Evolutionary conservation across 2,888 invertebrate genomes (phyloP).

Genomic region (Pristionchus fissidentatus): DNA sequence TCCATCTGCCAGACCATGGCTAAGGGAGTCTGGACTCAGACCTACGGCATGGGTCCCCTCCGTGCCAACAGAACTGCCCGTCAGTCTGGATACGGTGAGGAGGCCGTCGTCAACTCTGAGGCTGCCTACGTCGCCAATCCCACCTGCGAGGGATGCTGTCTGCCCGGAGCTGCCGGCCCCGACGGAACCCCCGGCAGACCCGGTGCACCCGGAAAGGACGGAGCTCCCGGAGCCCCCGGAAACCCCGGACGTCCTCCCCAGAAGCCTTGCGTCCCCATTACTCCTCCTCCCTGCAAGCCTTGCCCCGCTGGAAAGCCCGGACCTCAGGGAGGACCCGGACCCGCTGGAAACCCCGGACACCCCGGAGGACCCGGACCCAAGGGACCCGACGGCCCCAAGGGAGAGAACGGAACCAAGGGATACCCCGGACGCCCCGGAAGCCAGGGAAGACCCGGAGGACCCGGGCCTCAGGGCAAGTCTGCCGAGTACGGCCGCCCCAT

Average conservation of each 20-base stretch:
- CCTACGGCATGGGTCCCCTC: slow-evolving; percentile 20
- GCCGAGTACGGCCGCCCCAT: slow-evolving; percentile 47
- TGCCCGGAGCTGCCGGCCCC: slow-evolving; percentile 70
- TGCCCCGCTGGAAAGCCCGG: slow-evolving; percentile 67
- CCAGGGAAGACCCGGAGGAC: slow-evolving; percentile 58
- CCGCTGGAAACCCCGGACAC: slow-evolving; percentile 58
- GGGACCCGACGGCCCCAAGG: slow-evolving; percentile 51
- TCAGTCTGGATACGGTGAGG: slow-evolving; percentile 33
- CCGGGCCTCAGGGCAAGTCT: slow-evolving; percentile 53
- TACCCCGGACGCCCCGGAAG: slow-evolving; percentile 53
- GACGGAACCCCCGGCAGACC: slow-evolving; percentile 70
- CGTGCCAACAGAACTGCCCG: slow-evolving; percentile 48
- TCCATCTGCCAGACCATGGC: slow-evolving; percentile 44
- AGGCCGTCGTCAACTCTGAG: slow-evolving; percentile 18
- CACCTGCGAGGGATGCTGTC: slow-evolving; percentile 67
- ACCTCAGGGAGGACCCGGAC: slow-evolving; percentile 59
- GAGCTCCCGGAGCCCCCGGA: slow-evolving; percentile 74
- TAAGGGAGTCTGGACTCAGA: slow-evolving; percentile 47
- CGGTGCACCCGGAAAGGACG: slow-evolving; percentile 73
- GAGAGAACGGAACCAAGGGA: slow-evolving; percentile 47
- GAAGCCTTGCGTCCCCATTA: slow-evolving; percentile 72
- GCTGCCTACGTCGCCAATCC: slow-evolving; percentile 41
- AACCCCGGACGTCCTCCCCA: slow-evolving; percentile 73
- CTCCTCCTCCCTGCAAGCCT: slow-evolving; percentile 75
- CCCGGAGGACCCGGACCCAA: slow-evolving; percentile 58